Conservation (phyloP, 2,797 vertebrate species). For the Tauraco hartlaubi region DNA sequence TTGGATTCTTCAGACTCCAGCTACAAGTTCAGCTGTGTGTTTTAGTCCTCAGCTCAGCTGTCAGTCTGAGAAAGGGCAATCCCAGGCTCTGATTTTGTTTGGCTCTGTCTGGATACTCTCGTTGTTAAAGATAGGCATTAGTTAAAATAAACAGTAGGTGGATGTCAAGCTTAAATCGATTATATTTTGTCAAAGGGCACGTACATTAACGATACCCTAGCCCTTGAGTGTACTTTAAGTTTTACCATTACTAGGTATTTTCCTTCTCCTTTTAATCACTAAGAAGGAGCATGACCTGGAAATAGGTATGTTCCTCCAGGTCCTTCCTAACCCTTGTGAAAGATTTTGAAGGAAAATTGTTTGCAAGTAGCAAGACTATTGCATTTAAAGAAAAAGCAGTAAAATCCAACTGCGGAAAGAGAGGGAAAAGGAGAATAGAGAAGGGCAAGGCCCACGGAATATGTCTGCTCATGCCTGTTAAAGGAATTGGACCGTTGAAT, state of each 20-base stretch:
- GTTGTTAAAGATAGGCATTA: background rate
- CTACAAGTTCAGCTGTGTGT: background rate
- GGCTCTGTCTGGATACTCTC: background rate
- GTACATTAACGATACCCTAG: background rate
- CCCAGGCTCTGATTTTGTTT: background rate
- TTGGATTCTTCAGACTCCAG: background rate
- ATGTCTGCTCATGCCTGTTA: background rate
- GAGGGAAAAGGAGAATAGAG: background rate
- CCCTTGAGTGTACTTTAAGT: background rate
- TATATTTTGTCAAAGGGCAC: background rate
- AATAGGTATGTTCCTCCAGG: background rate
- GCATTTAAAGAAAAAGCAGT: background rate
- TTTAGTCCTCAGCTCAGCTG: background rate
- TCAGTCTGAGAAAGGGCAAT: background rate
- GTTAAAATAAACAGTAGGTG: background rate
- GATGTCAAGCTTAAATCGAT: fast-evolving
- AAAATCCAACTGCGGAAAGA: background rate
- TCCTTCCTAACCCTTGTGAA: background rate
- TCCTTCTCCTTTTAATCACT: background rate
- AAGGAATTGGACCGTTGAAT: background rate
- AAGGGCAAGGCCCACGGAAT: background rate
- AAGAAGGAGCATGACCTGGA: background rate
- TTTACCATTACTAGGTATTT: background rate
- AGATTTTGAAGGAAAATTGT: background rate
- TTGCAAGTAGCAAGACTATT: background rate